Conservation (phyloP, 2,888 invertebrate species). For the Rhingia campestris region DNA sequence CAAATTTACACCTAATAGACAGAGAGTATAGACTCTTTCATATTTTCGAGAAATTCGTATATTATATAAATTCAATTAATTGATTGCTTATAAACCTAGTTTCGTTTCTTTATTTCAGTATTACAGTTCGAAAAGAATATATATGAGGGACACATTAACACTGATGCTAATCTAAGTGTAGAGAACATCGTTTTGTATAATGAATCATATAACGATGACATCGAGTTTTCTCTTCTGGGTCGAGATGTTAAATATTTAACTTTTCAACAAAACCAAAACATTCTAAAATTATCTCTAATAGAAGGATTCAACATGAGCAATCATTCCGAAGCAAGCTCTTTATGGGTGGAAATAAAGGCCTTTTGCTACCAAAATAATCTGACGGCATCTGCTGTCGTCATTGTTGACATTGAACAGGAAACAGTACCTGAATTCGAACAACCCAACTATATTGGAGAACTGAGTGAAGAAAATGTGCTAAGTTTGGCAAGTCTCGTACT, state of each 20-base stretch:
- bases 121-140: slow-evolving; percentile 54
- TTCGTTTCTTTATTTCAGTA: slow-evolving; percentile 5
- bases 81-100: background rate
- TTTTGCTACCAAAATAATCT: slow-evolving; percentile 1
- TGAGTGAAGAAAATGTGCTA: slow-evolving; percentile 63
- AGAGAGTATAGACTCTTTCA: too few species aligned
- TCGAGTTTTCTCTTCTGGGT: slow-evolving; percentile 55
- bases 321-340: slow-evolving; percentile 40
- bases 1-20: too few species aligned
- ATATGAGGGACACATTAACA: slow-evolving; percentile 71
- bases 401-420: slow-evolving; percentile 51
- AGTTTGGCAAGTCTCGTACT: slow-evolving; percentile 70
- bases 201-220: slow-evolving; percentile 35
- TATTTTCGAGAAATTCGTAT: too few species aligned
- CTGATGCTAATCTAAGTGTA: slow-evolving; percentile 43
- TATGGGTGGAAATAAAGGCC: slow-evolving; percentile 71
- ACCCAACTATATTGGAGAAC: slow-evolving; percentile 70
- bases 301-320: slow-evolving; percentile 48
- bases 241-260: slow-evolving; percentile 43
- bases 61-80: too few species aligned
- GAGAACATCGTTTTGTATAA: slow-evolving; percentile 68
- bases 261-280: slow-evolving; percentile 32
- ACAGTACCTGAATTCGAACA: slow-evolving; percentile 71
- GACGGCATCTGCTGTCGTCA: slow-evolving; percentile 44
- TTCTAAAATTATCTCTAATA: slow-evolving; percentile 53